Conservation (phyloP, 2,113 vertebrate genomes). For the Crotalus tigris region DNA sequence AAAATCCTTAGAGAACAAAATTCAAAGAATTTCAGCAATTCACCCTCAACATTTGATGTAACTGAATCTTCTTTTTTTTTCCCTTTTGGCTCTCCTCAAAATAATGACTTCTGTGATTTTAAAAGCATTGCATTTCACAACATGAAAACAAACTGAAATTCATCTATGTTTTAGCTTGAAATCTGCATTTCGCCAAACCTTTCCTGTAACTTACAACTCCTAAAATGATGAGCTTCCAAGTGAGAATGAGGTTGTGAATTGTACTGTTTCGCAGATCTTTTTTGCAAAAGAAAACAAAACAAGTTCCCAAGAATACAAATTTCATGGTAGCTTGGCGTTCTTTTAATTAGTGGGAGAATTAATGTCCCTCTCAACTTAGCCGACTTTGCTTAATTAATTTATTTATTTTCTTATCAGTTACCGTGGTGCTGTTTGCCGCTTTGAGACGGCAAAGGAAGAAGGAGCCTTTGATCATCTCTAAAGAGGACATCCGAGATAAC, state of each 20-base stretch:
- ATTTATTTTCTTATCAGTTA: constrained; percentile 74
- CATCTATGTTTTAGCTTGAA: constrained; percentile 13
- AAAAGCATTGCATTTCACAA: not conserved
- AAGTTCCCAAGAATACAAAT: rapidly evolving
- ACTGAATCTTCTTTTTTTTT: not conserved
- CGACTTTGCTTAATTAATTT: constrained; percentile 42
- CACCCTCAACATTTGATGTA: constrained; percentile 6
- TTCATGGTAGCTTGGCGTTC: constrained; percentile 10
- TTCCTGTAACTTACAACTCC: constrained; percentile 6
- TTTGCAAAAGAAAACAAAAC: constrained; percentile 20
- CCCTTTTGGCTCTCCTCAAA: not conserved
- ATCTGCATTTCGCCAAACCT: constrained; percentile 28
- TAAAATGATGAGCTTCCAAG: constrained; percentile 1
- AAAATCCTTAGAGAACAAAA: constrained; percentile 15
- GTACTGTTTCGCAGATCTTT: constrained; percentile 38
- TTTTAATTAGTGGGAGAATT: constrained; percentile 50
- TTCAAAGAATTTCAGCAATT: constrained; percentile 31
- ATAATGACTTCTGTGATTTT: constrained; percentile 30
- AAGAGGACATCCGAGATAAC: constrained; percentile 96
- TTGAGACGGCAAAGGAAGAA: constrained; percentile 90
- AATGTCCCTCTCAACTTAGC: constrained; percentile 43
- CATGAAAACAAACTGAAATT: constrained; percentile 20
- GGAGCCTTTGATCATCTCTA: constrained; percentile 96
- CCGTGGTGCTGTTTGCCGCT: constrained; percentile 90
- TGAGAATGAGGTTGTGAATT: not conserved